Conservation (phyloP, 1,140 invertebrate species). For the Drosophila lowei region DNA sequence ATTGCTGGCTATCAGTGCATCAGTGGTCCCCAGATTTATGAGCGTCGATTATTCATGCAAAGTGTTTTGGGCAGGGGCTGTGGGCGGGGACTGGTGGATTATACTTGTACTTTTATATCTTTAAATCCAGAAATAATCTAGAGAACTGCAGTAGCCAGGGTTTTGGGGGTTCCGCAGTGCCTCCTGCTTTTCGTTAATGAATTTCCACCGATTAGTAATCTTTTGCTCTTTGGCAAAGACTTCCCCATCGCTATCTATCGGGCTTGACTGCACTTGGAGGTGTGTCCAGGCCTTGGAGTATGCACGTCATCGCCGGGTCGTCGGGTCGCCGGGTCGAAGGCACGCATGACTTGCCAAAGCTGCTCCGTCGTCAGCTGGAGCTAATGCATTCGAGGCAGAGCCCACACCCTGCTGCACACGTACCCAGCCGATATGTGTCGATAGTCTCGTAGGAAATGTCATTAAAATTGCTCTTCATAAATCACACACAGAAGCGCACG, state of each 20-base stretch:
- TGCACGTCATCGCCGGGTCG: slow-evolving; percentile 27
- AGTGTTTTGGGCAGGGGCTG: slow-evolving; percentile 42
- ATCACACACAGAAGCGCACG: slow-evolving; percentile 63
- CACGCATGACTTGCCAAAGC: slow-evolving; percentile 71
- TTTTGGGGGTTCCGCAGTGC: too few species aligned
- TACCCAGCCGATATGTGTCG: slow-evolving; percentile 67
- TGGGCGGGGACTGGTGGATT: slow-evolving; percentile 3
- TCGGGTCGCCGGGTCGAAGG: slow-evolving; percentile 11
- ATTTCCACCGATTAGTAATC: too few species aligned
- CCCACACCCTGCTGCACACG: slow-evolving; percentile 33
- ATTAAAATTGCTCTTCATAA: slow-evolving; percentile 83
- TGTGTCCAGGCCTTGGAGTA: slow-evolving; percentile 54
- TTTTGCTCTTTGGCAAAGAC: not conserved
- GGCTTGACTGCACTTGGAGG: slow-evolving; percentile 22
- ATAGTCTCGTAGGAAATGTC: slow-evolving; percentile 76
- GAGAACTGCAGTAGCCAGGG: too few species aligned
- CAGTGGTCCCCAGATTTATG: slow-evolving; percentile 49
- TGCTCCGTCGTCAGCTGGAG: slow-evolving; percentile 40
- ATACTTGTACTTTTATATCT: not conserved
- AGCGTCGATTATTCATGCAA: slow-evolving; percentile 59
- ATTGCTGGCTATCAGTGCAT: slow-evolving; percentile 42
- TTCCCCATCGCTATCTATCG: slow-evolving; percentile 1
- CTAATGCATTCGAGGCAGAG: slow-evolving; percentile 32
- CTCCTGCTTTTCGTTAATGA: too few species aligned
- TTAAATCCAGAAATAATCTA: not conserved